Conservation (phyloP, 2,888 invertebrate species). For the Oeneis ivallda region DNA sequence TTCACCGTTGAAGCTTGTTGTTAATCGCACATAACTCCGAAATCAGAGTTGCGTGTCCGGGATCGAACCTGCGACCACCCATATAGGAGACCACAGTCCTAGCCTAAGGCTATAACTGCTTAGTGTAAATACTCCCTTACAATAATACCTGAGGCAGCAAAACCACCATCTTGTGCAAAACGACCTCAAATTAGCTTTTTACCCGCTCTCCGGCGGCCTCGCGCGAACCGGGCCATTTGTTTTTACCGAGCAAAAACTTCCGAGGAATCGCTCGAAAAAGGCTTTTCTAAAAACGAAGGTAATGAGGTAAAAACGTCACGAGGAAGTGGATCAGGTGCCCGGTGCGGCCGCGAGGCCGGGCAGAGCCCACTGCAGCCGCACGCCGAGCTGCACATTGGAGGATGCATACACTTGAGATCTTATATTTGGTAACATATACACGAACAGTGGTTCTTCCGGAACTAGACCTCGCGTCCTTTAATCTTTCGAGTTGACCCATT, state of each 20-base stretch:
- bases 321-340: conserved; percentile 5
- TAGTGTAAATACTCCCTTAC: conserved; percentile 6
- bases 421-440: too few relatives aligned
- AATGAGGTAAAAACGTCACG: neutral
- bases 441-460: too few relatives aligned
- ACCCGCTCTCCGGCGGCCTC: conserved; percentile 4
- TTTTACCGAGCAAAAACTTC: neutral
- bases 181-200: conserved; percentile 1
- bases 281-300: conserved; percentile 11
- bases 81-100: too few relatives aligned
- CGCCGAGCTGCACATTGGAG: neutral
- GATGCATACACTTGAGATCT: too few relatives aligned
- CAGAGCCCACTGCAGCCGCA: too few relatives aligned
- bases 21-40: too few relatives aligned
- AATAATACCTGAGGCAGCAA: neutral
- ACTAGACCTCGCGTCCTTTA: too few relatives aligned
- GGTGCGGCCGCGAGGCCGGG: neutral
- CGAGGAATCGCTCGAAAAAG: neutral
- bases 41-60: too few relatives aligned
- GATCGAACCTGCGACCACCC: too few relatives aligned
- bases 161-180: conserved; percentile 9
- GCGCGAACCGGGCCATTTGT: neutral
- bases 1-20: too few relatives aligned
- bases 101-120: too few relatives aligned
- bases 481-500: too few relatives aligned